Conservation (phyloP, 1,140 invertebrate genomes). For the Bilobella aurantiaca region DNA sequence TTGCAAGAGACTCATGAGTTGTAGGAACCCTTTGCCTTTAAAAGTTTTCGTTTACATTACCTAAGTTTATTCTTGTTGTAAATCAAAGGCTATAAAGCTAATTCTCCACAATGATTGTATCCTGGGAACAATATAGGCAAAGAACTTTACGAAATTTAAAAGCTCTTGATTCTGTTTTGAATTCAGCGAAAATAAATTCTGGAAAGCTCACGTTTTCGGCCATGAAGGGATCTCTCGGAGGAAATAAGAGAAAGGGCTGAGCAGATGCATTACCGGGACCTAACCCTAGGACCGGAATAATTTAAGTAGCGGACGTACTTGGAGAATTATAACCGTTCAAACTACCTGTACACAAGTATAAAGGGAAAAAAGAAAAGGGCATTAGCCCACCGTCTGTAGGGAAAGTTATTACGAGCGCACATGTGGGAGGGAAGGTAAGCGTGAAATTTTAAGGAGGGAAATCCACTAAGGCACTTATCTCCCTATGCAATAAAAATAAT, state of each 20-base stretch:
- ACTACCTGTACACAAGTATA: neutral
- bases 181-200: neutral
- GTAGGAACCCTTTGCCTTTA: too few species aligned
- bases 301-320: neutral
- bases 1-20: too few species aligned
- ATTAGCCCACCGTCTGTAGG: constrained; percentile 3
- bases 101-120: too few species aligned
- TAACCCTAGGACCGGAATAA: constrained; percentile 2
- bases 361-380: neutral
- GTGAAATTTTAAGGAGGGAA: constrained; percentile 7
- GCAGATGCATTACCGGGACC: neutral
- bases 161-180: neutral
- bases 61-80: too few species aligned
- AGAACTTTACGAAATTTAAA: too few species aligned
- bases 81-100: too few species aligned
- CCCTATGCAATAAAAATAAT: constrained; percentile 9
- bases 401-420: constrained; percentile 1
- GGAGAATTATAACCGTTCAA: constrained; percentile 2
- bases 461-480: constrained; percentile 7
- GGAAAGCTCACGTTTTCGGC: neutral
- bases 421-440: constrained; percentile 4
- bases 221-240: neutral
- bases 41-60: too few species aligned
- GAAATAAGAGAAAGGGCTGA: neutral
- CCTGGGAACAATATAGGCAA: too few species aligned